These are phyloP conservation scores for Drosophila incognita DNA, from an alignment of 2,888 invertebrate species.

Conservation along the genomic window DNA sequence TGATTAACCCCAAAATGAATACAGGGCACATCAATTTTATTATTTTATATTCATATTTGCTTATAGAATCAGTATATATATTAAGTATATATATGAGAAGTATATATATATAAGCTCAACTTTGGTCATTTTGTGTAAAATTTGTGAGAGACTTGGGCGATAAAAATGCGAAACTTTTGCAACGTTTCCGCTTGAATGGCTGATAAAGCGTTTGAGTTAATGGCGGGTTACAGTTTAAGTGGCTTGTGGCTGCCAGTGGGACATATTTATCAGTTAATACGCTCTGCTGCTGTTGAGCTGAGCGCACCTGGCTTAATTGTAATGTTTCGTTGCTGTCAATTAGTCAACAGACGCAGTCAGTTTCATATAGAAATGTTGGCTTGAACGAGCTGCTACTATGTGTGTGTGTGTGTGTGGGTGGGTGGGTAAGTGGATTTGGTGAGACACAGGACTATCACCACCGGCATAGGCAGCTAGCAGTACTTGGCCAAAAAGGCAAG, in stretches of 20 bases:
- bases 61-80: neutral
- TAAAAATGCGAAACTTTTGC: constrained; percentile 6
- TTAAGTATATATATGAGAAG: neutral
- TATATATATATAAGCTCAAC: neutral
- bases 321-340: constrained; percentile 52
- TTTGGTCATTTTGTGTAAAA: neutral
- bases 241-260: neutral
- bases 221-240: constrained; percentile 19
- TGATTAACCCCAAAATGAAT: neutral
- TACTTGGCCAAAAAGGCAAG: constrained; percentile 19
- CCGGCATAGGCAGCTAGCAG: constrained; percentile 16
- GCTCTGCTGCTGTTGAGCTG: neutral
- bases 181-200: constrained; percentile 7
- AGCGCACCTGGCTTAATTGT: constrained; percentile 56
- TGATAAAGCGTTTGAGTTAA: constrained; percentile 20
- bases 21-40: neutral
- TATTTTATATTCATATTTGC: neutral
- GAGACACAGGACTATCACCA: neutral
- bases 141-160: constrained; percentile 2
- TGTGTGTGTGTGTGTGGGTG: constrained; percentile 5
- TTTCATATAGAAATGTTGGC: constrained; percentile 43
- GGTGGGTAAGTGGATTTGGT: neutral
- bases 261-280: constrained; percentile 38
- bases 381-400: constrained; percentile 1
- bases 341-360: constrained; percentile 37